phyloP scores from a whole-genome alignment of 2,113 vertebrate species.

The Fregetta grallaria region DNA sequence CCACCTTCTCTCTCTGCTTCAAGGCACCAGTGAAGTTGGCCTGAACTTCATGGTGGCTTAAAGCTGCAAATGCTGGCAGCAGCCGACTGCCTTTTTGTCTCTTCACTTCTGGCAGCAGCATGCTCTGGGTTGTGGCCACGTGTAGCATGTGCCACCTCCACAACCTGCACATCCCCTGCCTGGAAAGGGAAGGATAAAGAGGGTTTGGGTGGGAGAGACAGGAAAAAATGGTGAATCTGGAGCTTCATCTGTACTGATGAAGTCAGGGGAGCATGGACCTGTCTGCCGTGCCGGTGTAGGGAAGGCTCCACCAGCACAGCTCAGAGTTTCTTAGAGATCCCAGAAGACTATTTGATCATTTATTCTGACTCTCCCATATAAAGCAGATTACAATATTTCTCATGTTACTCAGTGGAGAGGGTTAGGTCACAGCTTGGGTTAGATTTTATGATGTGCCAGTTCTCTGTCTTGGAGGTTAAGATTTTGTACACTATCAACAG shows the following conservation, averaged over 20 bases:
- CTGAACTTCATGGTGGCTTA: background rate
- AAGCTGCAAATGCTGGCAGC: background rate
- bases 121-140: background rate
- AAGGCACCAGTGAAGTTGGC: background rate
- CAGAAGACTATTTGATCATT: background rate
- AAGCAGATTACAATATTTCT: background rate
- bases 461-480: background rate
- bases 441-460: background rate
- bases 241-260: background rate
- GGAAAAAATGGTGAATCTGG: background rate
- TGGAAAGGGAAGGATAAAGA: background rate
- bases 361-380: background rate
- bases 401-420: background rate
- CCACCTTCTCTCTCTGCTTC: background rate
- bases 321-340: background rate
- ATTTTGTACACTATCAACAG: background rate
- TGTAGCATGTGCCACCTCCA: background rate
- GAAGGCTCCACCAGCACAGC: background rate
- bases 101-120: accelerated
- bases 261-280: background rate
- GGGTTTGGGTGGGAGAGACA: background rate
- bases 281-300: accelerated
- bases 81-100: background rate
- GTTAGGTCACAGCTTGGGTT: background rate
- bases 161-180: background rate